Evolutionary conservation across 2,797 vertebrate genomes (phyloP), one percentile per base, ranked within the genome.

Genomic region (Sebastes minor): DNA sequence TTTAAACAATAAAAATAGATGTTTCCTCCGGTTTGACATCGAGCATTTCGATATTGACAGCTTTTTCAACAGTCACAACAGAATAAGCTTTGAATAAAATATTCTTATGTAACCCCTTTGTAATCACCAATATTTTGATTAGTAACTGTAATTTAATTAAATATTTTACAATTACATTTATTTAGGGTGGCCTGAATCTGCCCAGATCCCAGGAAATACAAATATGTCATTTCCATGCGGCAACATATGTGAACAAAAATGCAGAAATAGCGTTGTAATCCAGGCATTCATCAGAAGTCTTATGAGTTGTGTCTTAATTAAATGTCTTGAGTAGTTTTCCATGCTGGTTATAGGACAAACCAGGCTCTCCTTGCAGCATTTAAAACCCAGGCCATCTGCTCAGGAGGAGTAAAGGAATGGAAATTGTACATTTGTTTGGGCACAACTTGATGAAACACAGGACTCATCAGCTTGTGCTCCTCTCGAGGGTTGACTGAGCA

Each of bases 251-350:
- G 35, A 79, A 73, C 42, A 46, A 46, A 46, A 88, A 82, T 62
- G 52, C 27, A 62, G 74, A 78, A 86, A 75, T 38, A 66, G 32
- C 76, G 65, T 70, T 71, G 46, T 61, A 74, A 76, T 86, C 83
- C 68, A 70, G 63, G 71, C 62, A 71, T 88, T 80, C 35, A 59
- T 8, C 49, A n/a, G 49, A 46, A 18, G 22, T 5, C 23, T 71
- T 62, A 57, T 11, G 27, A 74, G 57, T 66, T 30, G 10, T 28
- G 12, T 33, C 22, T 67, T 35, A 1, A 55, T 56, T 25, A 71
- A 56, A 75, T 5, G 27, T 46, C 63, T 64, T 76, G n/a, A 55
- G 86, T 77, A 76, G 60, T 88, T 93, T 92, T 92, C 83, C 88
- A 86, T 65, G 79, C 71, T 71, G 53, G 30, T 63, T 86, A n/a